These are phyloP conservation scores for Passer domesticus DNA, from an alignment of 2,113 vertebrate genomes.

Conservation along the genomic window DNA sequence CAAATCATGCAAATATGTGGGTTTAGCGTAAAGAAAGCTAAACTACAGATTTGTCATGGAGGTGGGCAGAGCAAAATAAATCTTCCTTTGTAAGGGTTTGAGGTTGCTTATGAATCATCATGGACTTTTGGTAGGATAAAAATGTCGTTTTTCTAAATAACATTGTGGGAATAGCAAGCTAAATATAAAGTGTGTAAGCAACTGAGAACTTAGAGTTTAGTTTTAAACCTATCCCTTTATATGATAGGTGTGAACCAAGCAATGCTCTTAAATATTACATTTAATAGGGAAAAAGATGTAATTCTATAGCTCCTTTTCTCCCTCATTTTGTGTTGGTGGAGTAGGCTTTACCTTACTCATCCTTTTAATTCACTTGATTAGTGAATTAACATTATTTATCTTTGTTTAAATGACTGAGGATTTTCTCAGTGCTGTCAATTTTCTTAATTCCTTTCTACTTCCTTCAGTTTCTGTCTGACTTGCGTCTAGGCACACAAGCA, in stretches of 20 bases:
- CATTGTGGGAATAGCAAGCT: neutral
- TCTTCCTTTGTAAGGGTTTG: slow-evolving; percentile 38
- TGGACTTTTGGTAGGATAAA: slow-evolving; percentile 27
- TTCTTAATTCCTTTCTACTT: neutral
- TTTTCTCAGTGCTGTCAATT: neutral
- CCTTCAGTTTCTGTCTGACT: neutral
- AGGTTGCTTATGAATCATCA: slow-evolving; percentile 39
- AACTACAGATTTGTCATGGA: slow-evolving; percentile 38
- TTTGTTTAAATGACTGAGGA: neutral
- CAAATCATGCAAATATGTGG: slow-evolving; percentile 1
- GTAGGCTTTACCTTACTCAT: neutral
- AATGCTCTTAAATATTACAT: neutral
- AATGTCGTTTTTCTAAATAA: neutral
- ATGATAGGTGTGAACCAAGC: neutral
- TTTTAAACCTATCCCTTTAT: neutral
- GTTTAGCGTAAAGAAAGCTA: slow-evolving; percentile 24
- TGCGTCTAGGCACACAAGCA: neutral
- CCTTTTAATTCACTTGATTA: neutral
- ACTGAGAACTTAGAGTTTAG: neutral
- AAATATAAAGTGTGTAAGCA: neutral
- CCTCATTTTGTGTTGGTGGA: neutral
- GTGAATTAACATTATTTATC: neutral
- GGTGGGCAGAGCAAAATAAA: slow-evolving; percentile 43
- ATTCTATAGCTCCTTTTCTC: neutral
- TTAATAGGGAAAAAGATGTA: neutral